Base-by-base conservation (phyloP, 2,888 invertebrate species). In the Chrysodeixis includens region DNA sequence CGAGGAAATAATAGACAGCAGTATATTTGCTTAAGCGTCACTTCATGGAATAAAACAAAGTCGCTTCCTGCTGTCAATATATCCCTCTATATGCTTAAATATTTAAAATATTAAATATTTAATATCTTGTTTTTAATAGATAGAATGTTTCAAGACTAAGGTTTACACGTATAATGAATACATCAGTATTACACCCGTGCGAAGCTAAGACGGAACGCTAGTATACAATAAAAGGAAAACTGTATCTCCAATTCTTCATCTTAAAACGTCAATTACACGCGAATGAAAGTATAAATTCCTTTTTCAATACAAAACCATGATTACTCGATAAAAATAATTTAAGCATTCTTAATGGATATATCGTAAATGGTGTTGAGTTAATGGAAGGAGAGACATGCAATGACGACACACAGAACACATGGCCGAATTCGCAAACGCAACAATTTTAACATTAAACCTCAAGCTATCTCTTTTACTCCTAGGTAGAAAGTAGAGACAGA, bases 341-440 rank as follows among this genome's bases (percentile, higher is more conserved):
- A 79, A 71, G n/a, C 57, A 44, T 58, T 62, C 62, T 71, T 78
- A 80, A 80, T 72, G 74, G 76, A 58, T 56, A 51, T 32, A 12
- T 54, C 73, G 40, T 75, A 68, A 64, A 80, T 61, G 67, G 62
- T 61, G 62, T 20, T 66, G 55, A 40, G 79, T 70, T 79, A 74
- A 66, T 69, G 56, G 62, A 56, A 49, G 40, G 18, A 56, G 16
- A 70, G 69, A 66, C 76, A 78, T 78, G 59, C 63, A 18, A 46
- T 79, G 70, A 68, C 69, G 55, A 68, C 64, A 66, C 56, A 58
- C 51, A 55, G 53, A 54, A 57, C 30, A 63, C 40, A 40, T 40
- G 40, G 40, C n/a, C n/a, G 40, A 40, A 40, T 40, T n/a, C n/a
- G 40, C n/a, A 40, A 40, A 40, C 5, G 40, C 40, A 40, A 40